These are phyloP conservation scores for Proterorhinus semilunaris DNA, from an alignment of 2,113 vertebrate genomes.

Conservation along the genomic window DNA sequence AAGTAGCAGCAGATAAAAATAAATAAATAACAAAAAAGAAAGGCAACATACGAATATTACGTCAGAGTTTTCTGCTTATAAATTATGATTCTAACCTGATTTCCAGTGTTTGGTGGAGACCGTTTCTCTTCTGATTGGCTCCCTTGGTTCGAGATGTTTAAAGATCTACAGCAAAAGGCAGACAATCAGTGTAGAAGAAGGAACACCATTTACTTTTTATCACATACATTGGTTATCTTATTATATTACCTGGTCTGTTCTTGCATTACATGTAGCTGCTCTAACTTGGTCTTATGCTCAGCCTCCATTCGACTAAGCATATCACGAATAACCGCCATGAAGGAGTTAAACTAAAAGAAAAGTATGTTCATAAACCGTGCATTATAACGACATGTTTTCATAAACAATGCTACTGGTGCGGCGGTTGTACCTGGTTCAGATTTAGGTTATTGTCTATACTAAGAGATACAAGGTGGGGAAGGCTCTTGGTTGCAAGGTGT, in stretches of 20 bases:
- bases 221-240: not conserved
- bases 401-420: not conserved
- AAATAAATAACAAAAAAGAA: not conserved
- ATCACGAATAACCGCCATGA: slow-evolving; percentile 95
- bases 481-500: slow-evolving; percentile 88
- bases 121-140: slow-evolving; percentile 81
- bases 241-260: slow-evolving; percentile 90
- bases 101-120: slow-evolving; percentile 69
- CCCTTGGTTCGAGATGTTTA: slow-evolving; percentile 86
- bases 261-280: slow-evolving; percentile 96
- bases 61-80: not conserved
- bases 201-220: not conserved
- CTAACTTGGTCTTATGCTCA: slow-evolving; percentile 97
- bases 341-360: slow-evolving; percentile 90
- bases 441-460: slow-evolving; percentile 98
- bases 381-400: not conserved
- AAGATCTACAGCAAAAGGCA: slow-evolving; percentile 60
- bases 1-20: not conserved
- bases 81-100: slow-evolving; percentile 77
- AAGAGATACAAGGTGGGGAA: slow-evolving; percentile 94
- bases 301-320: slow-evolving; percentile 93
- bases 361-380: not conserved
- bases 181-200: not conserved
- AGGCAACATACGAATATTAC: not conserved
- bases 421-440: slow-evolving; percentile 86